These are phyloP conservation scores for Drosophila setosimentum DNA, from an alignment of 2,888 invertebrate species.

Conservation along the genomic window DNA sequence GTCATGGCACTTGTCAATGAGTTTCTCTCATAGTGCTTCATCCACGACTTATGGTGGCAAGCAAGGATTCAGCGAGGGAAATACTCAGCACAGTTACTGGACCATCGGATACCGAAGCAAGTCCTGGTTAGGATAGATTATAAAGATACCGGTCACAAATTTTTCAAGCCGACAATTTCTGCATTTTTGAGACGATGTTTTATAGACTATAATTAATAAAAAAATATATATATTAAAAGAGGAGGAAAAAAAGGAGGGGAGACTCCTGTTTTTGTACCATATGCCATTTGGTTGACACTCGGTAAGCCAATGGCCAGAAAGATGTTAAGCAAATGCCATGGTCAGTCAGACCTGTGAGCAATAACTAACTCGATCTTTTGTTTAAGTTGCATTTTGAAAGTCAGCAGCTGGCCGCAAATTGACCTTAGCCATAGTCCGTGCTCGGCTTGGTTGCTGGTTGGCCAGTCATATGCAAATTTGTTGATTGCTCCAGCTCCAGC, in stretches of 20 bases:
- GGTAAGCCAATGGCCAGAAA: constrained; percentile 18
- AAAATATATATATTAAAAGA: neutral
- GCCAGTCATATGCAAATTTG: constrained; percentile 65
- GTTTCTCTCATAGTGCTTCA: neutral
- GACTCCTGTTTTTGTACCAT: constrained; percentile 1
- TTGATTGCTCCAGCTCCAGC: constrained; percentile 58
- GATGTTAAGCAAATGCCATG: constrained; percentile 1
- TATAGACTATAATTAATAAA: neutral
- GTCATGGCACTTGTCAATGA: neutral
- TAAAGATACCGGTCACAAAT: neutral
- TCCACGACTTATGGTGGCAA: neutral
- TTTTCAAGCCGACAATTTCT: neutral
- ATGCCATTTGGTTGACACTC: constrained; percentile 31
- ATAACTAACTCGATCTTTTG: constrained; percentile 47
- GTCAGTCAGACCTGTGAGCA: constrained; percentile 10
- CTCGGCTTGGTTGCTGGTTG: constrained; percentile 19
- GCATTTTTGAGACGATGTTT: neutral
- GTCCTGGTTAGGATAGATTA: neutral
- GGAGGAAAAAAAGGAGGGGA: neutral
- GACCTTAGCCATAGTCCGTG: constrained; percentile 49
- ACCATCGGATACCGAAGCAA: no score
- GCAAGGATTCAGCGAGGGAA: no score
- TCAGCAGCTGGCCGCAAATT: constrained; percentile 68
- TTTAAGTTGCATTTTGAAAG: constrained; percentile 50
- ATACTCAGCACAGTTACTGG: no score